Evolutionary conservation across 2,113 vertebrate genomes (phyloP).

Genomic region (Sporophila hypoxantha): DNA sequence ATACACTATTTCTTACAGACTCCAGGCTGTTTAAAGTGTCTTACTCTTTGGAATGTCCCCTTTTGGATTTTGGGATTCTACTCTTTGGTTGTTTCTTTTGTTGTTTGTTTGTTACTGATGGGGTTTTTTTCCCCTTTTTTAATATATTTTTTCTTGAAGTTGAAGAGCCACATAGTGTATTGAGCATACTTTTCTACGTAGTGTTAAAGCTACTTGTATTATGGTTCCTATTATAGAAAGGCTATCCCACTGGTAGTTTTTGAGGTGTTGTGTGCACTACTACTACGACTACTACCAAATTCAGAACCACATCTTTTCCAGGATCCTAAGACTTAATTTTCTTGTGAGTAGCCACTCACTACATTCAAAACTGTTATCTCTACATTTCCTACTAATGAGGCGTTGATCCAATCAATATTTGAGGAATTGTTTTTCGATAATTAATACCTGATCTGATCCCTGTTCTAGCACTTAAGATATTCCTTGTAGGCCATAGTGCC

Average conservation of each 20-base stretch:
- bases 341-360: neutral
- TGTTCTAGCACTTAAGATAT: neutral
- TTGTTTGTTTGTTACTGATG: neutral
- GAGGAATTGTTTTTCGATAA: neutral
- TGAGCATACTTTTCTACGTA: neutral
- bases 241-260: neutral
- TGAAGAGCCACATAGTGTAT: neutral
- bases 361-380: neutral
- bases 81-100: neutral
- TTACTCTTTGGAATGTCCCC: neutral
- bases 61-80: neutral
- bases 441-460: neutral
- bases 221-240: neutral
- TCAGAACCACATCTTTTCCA: neutral
- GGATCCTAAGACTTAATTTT: neutral
- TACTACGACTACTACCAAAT: neutral
- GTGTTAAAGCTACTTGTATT: neutral
- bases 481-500: neutral
- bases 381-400: neutral
- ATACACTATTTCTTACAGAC: neutral
- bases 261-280: neutral
- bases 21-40: neutral
- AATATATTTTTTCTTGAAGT: neutral
- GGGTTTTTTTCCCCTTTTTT: no score
- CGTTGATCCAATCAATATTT: neutral